phyloP scores from a whole-genome alignment of 2,888 invertebrate genomes.

The Lasioglossum oenotherae region DNA sequence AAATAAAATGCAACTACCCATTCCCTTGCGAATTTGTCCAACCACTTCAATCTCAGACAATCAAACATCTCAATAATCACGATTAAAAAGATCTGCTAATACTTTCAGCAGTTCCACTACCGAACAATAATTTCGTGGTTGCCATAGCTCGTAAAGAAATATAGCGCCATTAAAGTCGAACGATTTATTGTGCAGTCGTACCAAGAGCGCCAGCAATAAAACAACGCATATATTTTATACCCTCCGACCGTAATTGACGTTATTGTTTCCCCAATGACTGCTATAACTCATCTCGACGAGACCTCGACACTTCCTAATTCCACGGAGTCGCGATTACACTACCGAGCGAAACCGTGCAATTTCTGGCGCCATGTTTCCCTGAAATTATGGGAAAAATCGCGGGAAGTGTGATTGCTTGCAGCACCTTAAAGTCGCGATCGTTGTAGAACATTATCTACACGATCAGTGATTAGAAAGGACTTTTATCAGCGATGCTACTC shows the following conservation, averaged over 20 bases:
- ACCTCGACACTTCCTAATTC: slow-evolving; percentile 43
- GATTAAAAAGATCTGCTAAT: neutral
- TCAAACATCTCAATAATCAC: neutral
- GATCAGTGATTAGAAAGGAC: slow-evolving; percentile 55
- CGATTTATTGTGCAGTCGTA: slow-evolving; percentile 6
- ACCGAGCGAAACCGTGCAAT: neutral
- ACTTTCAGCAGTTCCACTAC: neutral
- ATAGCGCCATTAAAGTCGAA: neutral
- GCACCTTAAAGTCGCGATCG: slow-evolving; percentile 38
- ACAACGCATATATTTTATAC: slow-evolving; percentile 12
- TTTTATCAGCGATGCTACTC: slow-evolving; percentile 51
- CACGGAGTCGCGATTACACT: neutral
- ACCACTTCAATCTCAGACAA: neutral
- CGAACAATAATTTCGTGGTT: neutral
- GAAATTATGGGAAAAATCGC: slow-evolving; percentile 17
- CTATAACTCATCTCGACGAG: slow-evolving; percentile 13
- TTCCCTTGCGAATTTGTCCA: neutral
- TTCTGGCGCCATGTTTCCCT: neutral
- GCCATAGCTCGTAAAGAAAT: neutral
- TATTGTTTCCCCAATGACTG: neutral
- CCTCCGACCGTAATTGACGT: neutral
- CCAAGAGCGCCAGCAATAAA: slow-evolving; percentile 16
- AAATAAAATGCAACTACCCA: neutral
- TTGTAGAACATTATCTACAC: slow-evolving; percentile 55
- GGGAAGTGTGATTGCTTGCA: slow-evolving; percentile 17